Evolutionary conservation across 1,140 invertebrate species (phyloP).

Genomic region (Halesus radiatus): DNA sequence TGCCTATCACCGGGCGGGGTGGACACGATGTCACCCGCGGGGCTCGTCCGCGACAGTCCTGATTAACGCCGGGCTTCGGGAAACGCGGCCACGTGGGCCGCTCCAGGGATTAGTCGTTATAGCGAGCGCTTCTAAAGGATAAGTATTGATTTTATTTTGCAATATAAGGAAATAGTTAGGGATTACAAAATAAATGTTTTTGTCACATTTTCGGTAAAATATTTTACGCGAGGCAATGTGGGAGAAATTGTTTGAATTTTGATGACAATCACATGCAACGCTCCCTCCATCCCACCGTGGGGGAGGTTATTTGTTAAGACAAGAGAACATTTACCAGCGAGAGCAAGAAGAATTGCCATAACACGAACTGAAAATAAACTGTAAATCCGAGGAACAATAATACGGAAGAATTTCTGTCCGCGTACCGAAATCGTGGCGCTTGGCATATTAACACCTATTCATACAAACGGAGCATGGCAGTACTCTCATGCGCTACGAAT

Average conservation of each 20-base stretch:
- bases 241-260: slow-evolving; percentile 1
- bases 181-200: background rate
- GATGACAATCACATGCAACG: background rate
- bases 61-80: slow-evolving; percentile 44
- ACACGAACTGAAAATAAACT: slow-evolving; percentile 42
- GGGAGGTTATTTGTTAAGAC: background rate
- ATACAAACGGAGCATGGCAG: background rate
- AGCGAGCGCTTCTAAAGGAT: no score
- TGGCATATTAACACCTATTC: no score
- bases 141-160: no score
- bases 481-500: no score
- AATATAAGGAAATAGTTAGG: no score
- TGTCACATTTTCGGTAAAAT: background rate
- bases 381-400: no score
- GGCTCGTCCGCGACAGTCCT: slow-evolving; percentile 40
- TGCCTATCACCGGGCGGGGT: slow-evolving; percentile 6
- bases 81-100: no score
- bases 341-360: slow-evolving; percentile 47
- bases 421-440: no score
- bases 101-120: no score
- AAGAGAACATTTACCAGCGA: background rate
- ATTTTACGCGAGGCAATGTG: background rate
- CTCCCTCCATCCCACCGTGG: background rate
- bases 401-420: no score
- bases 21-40: slow-evolving; percentile 34